Evolutionary conservation across 2,888 invertebrate genomes (phyloP).

Genomic region (Graphium colonna): DNA sequence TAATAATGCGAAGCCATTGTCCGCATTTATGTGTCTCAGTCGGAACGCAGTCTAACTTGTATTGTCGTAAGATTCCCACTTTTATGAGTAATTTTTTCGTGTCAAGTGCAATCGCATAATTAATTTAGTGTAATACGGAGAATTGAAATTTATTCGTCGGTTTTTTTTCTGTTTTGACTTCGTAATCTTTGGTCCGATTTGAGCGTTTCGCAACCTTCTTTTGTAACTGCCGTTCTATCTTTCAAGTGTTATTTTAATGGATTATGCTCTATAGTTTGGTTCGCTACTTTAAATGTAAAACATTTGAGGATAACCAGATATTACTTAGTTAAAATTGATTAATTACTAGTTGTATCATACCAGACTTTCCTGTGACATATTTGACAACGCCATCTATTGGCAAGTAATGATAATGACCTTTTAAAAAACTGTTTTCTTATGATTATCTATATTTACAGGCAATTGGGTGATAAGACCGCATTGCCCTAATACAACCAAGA

Average conservation of each 20-base stretch:
- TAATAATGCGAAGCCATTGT: constrained; percentile 32
- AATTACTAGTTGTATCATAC: no score
- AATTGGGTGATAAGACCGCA: no score
- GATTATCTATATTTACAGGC: no score
- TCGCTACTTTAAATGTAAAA: no score
- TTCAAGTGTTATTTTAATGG: constrained; percentile 14
- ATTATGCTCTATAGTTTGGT: no score
- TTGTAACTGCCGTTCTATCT: constrained; percentile 15
- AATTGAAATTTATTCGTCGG: constrained; percentile 49
- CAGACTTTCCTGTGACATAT: no score
- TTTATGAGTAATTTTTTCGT: constrained; percentile 44
- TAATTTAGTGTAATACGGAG: constrained; percentile 48
- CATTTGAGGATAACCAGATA: no score
- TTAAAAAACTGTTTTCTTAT: no score
- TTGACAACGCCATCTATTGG: no score
- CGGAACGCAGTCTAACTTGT: constrained; percentile 32
- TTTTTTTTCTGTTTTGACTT: constrained; percentile 35
- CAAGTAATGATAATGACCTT: no score
- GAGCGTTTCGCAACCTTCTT: constrained; percentile 5
- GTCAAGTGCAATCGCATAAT: constrained; percentile 66
- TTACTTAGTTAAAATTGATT: no score
- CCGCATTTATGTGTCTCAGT: constrained; percentile 29
- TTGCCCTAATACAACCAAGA: no score
- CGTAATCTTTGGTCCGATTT: constrained; percentile 6
- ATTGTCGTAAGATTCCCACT: constrained; percentile 67